Evolutionary conservation across 2,888 invertebrate species (phyloP).

Genomic region (Amblyjoppa fuscipennis): DNA sequence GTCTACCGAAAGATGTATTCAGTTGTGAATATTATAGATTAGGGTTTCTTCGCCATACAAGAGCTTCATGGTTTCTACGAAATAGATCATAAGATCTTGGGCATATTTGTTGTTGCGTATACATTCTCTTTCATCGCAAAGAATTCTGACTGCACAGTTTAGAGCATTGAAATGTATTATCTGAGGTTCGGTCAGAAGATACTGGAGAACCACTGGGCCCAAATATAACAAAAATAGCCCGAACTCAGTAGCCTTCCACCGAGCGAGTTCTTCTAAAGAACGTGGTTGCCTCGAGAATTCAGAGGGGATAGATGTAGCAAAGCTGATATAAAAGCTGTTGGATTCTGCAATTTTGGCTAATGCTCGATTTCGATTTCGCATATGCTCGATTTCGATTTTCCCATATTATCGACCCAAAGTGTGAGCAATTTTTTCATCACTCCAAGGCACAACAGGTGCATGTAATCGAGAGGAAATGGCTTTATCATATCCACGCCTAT

Average conservation of each 20-base stretch:
- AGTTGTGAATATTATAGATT: slow-evolving; percentile 74
- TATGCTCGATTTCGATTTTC: neutral
- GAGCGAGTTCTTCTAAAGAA: slow-evolving; percentile 43
- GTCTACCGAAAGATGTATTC: slow-evolving; percentile 59
- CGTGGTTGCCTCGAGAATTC: slow-evolving; percentile 28
- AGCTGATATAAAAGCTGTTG: slow-evolving; percentile 4
- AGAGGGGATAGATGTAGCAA: slow-evolving; percentile 9
- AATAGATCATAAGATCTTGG: slow-evolving; percentile 68
- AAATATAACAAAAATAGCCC: slow-evolving; percentile 73
- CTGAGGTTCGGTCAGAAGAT: slow-evolving; percentile 51
- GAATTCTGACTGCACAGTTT: slow-evolving; percentile 66
- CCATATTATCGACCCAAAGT: slow-evolving; percentile 1
- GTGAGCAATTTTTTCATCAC: slow-evolving; percentile 20
- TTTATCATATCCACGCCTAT: slow-evolving; percentile 5
- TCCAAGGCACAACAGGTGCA: slow-evolving; percentile 28
- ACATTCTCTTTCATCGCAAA: slow-evolving; percentile 66
- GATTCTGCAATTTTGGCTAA: slow-evolving; percentile 6
- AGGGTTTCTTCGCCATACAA: slow-evolving; percentile 71
- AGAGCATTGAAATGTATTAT: slow-evolving; percentile 71
- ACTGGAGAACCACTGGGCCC: slow-evolving; percentile 73
- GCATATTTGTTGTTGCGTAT: slow-evolving; percentile 66
- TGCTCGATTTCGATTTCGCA: neutral
- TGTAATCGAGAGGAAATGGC: slow-evolving; percentile 28
- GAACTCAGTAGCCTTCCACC: slow-evolving; percentile 78
- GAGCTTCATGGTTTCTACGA: slow-evolving; percentile 70